phyloP scores from a whole-genome alignment of 1,140 invertebrate species.

The Bombus sibiricus region DNA sequence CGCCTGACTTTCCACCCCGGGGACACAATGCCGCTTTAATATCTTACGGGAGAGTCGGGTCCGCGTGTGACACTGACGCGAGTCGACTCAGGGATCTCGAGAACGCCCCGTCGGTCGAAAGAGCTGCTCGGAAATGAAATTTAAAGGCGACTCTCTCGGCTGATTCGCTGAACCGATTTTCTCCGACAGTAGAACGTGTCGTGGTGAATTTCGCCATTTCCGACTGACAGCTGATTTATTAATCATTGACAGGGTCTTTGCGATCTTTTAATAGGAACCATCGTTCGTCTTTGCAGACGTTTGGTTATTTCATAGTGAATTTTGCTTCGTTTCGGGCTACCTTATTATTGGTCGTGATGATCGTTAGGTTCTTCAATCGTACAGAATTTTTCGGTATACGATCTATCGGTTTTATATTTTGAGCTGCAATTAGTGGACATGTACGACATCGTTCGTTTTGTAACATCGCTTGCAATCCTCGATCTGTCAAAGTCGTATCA shows the following conservation, averaged over 20 bases:
- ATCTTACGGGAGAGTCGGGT: slow-evolving; percentile 20
- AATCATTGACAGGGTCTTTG: too few relatives aligned
- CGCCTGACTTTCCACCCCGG: slow-evolving; percentile 5
- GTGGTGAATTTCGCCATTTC: not conserved
- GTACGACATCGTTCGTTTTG: too few relatives aligned
- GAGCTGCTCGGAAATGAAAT: not conserved
- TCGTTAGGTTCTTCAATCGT: too few relatives aligned
- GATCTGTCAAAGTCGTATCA: not conserved
- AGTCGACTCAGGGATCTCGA: not conserved
- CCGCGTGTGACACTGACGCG: not conserved
- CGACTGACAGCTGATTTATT: not conserved
- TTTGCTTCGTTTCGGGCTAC: too few relatives aligned
- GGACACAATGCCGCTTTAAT: slow-evolving; percentile 35
- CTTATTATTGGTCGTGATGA: rapidly evolving
- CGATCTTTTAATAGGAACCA: not conserved
- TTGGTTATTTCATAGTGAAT: too few relatives aligned
- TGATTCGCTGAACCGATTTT: not conserved
- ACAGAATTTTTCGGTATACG: too few relatives aligned
- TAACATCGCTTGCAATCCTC: not conserved
- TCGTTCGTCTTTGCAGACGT: not conserved
- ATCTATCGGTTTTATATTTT: too few relatives aligned
- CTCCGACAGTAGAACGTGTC: not conserved
- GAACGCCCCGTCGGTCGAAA: not conserved
- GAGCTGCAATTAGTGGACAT: too few relatives aligned
- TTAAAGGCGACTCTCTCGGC: not conserved